These are phyloP conservation scores for Diacarnus erythraeanus DNA, from an alignment of 37 sponge, comb jelly and placozoan species.

Conservation along the genomic window DNA sequence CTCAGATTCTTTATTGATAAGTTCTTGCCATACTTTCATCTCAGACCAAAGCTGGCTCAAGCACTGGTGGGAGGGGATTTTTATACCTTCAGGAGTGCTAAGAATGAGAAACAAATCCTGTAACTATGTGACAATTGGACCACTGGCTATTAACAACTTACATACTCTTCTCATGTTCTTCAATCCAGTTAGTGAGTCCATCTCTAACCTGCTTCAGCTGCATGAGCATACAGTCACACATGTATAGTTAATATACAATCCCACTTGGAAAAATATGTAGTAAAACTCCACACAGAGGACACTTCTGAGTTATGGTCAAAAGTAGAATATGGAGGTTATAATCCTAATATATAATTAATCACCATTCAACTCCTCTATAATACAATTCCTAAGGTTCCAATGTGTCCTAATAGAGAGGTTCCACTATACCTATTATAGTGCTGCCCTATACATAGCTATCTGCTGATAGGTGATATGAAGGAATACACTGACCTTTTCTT, in stretches of 20 bases:
- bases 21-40: constrained; percentile 65
- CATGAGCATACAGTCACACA: background rate
- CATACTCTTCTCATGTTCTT: constrained; percentile 21
- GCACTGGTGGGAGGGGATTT: background rate
- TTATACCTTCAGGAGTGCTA: background rate
- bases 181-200: constrained; percentile 51
- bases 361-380: too few relatives aligned
- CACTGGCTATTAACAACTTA: constrained; percentile 5
- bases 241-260: background rate
- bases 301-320: too few relatives aligned
- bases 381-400: too few relatives aligned
- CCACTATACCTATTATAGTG: background rate
- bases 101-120: background rate
- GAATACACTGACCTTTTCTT: constrained; percentile 37
- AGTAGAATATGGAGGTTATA: too few relatives aligned
- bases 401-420: too few relatives aligned
- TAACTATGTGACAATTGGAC: background rate
- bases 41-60: constrained; percentile 55
- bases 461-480: background rate
- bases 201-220: constrained; percentile 56
- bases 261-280: background rate
- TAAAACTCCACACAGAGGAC: too few relatives aligned
- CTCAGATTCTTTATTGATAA: constrained; percentile 66
- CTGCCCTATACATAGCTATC: background rate
- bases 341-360: too few relatives aligned